These are phyloP conservation scores for Bemisia tabaci DNA, from an alignment of 1,140 invertebrate species.

Conservation along the genomic window DNA sequence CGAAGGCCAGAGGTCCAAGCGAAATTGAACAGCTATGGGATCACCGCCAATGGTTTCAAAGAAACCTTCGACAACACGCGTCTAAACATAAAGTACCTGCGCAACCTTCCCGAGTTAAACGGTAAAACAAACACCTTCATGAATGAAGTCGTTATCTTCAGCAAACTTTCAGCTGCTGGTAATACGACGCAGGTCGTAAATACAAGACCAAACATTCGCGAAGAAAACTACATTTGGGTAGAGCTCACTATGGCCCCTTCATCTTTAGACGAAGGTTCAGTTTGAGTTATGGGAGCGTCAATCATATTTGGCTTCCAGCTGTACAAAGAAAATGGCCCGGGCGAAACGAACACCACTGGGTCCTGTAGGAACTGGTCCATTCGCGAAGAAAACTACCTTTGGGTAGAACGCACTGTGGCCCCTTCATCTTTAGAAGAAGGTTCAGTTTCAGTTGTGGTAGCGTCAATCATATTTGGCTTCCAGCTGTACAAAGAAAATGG, in stretches of 20 bases:
- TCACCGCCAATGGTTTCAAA: background rate
- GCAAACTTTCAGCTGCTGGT: background rate
- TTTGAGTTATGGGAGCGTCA: background rate
- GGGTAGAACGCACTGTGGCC: background rate
- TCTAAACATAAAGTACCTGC: background rate
- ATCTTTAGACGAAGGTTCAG: background rate
- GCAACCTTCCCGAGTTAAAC: background rate
- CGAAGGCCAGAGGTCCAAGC: background rate
- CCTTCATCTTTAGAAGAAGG: background rate
- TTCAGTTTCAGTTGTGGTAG: background rate
- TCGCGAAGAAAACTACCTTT: no score
- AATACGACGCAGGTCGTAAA: background rate
- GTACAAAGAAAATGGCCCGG: background rate
- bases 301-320: background rate
- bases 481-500: background rate
- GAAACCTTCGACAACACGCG: background rate
- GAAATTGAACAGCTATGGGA: background rate
- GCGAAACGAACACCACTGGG: background rate
- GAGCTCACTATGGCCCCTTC: background rate
- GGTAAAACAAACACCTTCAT: background rate
- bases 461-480: background rate
- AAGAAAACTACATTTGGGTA: background rate
- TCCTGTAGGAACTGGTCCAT: background rate
- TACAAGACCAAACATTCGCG: no score
- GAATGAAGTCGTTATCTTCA: background rate